Conservation (phyloP, 2,797 vertebrate species). For the Tragelaphus oryx region DNA sequence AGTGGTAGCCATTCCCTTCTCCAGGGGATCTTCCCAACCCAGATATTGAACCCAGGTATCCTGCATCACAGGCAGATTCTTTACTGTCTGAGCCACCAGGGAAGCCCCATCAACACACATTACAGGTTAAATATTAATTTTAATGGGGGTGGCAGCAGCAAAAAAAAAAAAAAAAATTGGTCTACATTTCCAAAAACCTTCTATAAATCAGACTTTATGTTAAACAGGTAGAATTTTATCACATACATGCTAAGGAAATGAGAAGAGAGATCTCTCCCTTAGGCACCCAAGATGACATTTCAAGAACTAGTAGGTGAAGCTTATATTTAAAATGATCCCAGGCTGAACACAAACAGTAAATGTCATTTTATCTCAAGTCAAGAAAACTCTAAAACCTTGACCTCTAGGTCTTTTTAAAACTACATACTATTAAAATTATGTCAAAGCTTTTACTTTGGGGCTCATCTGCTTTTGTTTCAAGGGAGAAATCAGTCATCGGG, state of each 20-base stretch:
- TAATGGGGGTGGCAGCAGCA: background rate
- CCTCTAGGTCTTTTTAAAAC: background rate
- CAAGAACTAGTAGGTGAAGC: background rate
- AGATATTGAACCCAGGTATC: background rate
- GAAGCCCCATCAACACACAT: background rate
- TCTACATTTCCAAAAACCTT: background rate
- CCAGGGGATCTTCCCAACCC: background rate
- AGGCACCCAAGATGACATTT: constrained; percentile 2
- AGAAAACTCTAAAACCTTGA: background rate
- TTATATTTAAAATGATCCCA: constrained; percentile 4
- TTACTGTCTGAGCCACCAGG: background rate
- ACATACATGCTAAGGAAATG: background rate
- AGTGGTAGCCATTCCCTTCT: background rate
- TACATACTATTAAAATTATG: background rate
- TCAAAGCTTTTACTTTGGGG: background rate
- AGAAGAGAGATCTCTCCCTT: background rate
- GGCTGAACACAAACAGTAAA: background rate
- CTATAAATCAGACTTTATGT: background rate
- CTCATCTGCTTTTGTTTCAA: background rate
- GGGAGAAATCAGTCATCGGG: background rate
- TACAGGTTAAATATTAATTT: background rate
- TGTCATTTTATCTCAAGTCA: background rate
- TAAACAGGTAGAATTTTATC: constrained; percentile 3
- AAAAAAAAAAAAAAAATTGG: background rate
- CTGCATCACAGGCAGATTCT: background rate